Percentiles rank a stretch among this genome's conserved stretches.
Evolutionary conservation across 2,113 vertebrate genomes (phyloP).

Genomic region (Athene cunicularia): DNA sequence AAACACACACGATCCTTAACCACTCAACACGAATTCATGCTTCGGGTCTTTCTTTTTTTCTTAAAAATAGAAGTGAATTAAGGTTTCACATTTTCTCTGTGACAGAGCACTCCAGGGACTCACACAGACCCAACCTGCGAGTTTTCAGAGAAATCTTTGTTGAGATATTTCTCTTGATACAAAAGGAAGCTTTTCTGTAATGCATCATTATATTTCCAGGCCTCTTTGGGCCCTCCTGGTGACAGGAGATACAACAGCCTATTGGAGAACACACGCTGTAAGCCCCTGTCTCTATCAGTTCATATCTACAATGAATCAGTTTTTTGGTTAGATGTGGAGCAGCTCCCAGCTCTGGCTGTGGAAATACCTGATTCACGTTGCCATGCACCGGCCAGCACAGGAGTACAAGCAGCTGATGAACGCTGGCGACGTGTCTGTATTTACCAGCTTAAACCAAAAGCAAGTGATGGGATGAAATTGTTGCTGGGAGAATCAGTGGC

Average conservation of each 20-base stretch:
- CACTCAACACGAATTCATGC: neutral
- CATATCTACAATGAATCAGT: neutral
- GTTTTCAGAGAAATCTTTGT: neutral
- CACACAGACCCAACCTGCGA: neutral
- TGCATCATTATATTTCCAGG: neutral
- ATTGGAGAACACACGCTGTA: neutral
- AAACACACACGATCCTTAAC: neutral
- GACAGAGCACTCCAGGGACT: neutral
- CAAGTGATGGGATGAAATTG: neutral
- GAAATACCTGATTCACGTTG: neutral
- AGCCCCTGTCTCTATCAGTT: neutral
- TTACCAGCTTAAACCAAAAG: neutral
- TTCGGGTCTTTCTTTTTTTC: neutral
- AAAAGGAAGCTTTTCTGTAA: neutral
- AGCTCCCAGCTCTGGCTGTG: neutral
- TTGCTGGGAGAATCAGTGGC: neutral
- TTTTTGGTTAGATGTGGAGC: neutral
- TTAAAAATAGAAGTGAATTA: neutral
- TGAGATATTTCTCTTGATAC: neutral
- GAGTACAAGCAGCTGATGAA: neutral
- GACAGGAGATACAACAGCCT: neutral
- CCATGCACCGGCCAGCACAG: neutral
- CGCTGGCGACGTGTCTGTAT: rapidly evolving
- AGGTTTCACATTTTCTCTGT: neutral
- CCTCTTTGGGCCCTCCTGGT: neutral